Conservation (phyloP, 2,113 vertebrate genomes). For the Jacana jacana region DNA sequence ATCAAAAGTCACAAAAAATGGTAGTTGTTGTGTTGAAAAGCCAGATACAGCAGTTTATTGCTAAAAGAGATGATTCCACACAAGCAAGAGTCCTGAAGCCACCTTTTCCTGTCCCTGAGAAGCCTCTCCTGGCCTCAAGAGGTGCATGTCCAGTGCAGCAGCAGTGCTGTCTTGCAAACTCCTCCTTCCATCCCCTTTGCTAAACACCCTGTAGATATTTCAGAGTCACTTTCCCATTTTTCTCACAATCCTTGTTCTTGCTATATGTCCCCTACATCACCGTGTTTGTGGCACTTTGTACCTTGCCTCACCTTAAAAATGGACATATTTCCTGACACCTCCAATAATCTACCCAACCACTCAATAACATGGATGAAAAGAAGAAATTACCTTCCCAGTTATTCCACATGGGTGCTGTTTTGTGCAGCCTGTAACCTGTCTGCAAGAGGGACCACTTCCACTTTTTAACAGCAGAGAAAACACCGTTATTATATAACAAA, state of each 20-base stretch:
- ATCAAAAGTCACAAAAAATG: neutral
- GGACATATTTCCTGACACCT: neutral
- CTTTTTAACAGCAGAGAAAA: neutral
- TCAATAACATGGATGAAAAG: accelerated
- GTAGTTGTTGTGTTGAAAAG: neutral
- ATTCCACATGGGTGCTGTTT: neutral
- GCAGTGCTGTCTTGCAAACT: neutral
- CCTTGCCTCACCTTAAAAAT: neutral
- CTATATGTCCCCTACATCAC: neutral
- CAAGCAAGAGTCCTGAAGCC: neutral
- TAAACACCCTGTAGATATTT: neutral
- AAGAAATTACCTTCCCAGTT: neutral
- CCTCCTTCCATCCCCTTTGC: neutral
- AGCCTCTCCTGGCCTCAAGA: neutral
- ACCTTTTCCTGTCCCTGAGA: neutral
- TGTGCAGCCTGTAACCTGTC: neutral
- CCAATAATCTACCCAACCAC: neutral
- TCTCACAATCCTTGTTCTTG: neutral
- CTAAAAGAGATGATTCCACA: neutral
- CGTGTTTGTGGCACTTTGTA: neutral
- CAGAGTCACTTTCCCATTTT: neutral
- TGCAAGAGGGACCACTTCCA: neutral
- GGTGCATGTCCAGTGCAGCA: neutral
- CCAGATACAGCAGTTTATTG: neutral
- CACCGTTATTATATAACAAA: neutral